Conservation (phyloP, 1,140 invertebrate genomes). For the Brachionus sp. region DNA sequence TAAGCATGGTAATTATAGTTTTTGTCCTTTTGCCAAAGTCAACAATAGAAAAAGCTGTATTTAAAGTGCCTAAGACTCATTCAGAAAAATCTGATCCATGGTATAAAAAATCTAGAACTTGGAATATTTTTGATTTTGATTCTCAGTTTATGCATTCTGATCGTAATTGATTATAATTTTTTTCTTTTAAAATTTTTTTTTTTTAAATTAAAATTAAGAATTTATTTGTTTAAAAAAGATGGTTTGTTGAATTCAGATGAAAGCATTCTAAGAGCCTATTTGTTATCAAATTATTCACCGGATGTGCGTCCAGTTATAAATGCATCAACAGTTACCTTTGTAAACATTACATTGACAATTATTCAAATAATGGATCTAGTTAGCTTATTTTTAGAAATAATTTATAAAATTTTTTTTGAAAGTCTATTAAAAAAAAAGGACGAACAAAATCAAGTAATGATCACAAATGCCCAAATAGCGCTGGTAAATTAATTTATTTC, state of each 20-base stretch:
- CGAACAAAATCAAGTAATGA: constrained; percentile 46
- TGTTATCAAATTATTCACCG: constrained; percentile 9
- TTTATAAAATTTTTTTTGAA: not conserved
- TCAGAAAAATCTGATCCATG: not conserved
- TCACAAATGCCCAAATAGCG: constrained; percentile 34
- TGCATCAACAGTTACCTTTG: not conserved
- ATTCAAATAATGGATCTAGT: constrained; percentile 46
- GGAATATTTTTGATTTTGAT: not conserved
- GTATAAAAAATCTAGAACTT: not conserved
- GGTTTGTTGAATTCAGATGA: constrained; percentile 29
- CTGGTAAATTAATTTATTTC: not conserved
- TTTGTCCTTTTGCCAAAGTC: not conserved
- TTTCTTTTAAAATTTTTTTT: not conserved
- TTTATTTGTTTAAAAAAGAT: not conserved
- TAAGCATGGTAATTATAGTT: not conserved
- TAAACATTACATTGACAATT: constrained; percentile 24
- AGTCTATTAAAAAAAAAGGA: not conserved
- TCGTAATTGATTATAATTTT: not conserved
- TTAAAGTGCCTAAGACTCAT: not conserved
- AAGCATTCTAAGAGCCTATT: not conserved
- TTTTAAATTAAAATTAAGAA: not conserved
- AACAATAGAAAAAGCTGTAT: not conserved
- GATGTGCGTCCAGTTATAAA: constrained; percentile 37
- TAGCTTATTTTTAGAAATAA: not conserved
- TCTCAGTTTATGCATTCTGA: not conserved